Percentiles rank a stretch among this genome's conserved stretches.
Evolutionary conservation across 2,888 invertebrate species (phyloP).

Genomic region (Acrobasis consociella): DNA sequence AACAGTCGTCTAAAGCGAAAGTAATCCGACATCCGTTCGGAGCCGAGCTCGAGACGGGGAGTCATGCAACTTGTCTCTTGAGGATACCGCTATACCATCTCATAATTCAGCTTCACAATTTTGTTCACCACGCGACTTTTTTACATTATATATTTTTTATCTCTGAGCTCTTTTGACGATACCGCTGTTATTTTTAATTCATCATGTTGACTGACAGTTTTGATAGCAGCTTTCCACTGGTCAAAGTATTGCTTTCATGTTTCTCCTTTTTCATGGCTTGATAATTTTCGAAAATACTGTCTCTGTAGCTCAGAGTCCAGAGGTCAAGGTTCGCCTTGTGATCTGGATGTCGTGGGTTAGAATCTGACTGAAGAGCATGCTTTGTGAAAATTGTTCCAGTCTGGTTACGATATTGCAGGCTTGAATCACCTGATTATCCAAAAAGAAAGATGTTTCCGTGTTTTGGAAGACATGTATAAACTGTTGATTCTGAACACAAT

Average conservation of each 20-base stretch:
- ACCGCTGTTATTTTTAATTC: not conserved
- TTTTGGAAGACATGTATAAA: too few relatives aligned
- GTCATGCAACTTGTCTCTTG: conserved; percentile 18
- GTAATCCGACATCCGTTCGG: conserved; percentile 27
- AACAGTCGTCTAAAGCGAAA: conserved; percentile 33
- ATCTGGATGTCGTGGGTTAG: too few relatives aligned
- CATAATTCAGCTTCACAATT: conserved; percentile 10
- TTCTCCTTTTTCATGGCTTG: not conserved
- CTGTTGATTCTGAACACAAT: too few relatives aligned
- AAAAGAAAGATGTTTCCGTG: too few relatives aligned
- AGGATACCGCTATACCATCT: conserved; percentile 16
- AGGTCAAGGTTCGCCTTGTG: too few relatives aligned
- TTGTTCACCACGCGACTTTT: not conserved
- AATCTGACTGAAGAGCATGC: too few relatives aligned
- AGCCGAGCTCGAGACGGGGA: not conserved
- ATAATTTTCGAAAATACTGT: too few relatives aligned
- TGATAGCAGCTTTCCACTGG: not conserved
- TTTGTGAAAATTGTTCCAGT: too few relatives aligned
- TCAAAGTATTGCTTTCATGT: not conserved
- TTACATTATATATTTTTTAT: not conserved
- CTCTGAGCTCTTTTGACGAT: not conserved
- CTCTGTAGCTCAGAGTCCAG: too few relatives aligned
- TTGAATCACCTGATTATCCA: too few relatives aligned
- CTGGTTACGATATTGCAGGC: too few relatives aligned
- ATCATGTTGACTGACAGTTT: not conserved